phyloP scores from a whole-genome alignment of 2,888 invertebrate species.

The Leptarthrus brevirostris region DNA sequence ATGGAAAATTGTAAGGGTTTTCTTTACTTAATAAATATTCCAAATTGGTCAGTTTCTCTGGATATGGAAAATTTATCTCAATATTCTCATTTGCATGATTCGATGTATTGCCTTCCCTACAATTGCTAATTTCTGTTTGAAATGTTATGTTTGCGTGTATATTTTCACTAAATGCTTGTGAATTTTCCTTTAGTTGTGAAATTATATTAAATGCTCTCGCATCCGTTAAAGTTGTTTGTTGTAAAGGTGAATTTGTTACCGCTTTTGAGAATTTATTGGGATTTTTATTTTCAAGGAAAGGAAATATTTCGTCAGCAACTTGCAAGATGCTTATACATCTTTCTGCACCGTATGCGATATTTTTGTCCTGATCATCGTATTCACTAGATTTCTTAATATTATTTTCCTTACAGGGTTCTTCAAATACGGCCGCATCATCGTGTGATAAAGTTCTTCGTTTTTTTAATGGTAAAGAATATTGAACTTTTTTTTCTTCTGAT shows the following conservation, averaged over 20 bases:
- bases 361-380: conserved; percentile 27
- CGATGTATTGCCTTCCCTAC: neutral
- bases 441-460: conserved; percentile 25
- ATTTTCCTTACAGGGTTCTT: conserved; percentile 4
- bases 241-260: conserved; percentile 52
- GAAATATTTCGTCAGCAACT: conserved; percentile 6
- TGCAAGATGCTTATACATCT: conserved; percentile 41
- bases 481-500: conserved; percentile 37
- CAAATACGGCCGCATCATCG: neutral
- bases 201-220: conserved; percentile 52
- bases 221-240: conserved; percentile 50
- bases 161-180: conserved; percentile 21
- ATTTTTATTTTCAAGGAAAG: conserved; percentile 26
- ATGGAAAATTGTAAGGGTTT: neutral
- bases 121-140: conserved; percentile 12
- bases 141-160: conserved; percentile 26
- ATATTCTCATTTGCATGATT: conserved; percentile 10
- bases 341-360: conserved; percentile 26
- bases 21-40: conserved; percentile 27
- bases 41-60: conserved; percentile 14
- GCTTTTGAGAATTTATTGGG: conserved; percentile 45
- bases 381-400: conserved; percentile 28
- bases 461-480: conserved; percentile 13
- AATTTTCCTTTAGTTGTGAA: conserved; percentile 40
- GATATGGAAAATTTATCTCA: neutral